Percentiles rank a stretch among this genome's conserved stretches.
Evolutionary conservation across 2,888 invertebrate species (phyloP).

Genomic region (Ametastegia equiseti): DNA sequence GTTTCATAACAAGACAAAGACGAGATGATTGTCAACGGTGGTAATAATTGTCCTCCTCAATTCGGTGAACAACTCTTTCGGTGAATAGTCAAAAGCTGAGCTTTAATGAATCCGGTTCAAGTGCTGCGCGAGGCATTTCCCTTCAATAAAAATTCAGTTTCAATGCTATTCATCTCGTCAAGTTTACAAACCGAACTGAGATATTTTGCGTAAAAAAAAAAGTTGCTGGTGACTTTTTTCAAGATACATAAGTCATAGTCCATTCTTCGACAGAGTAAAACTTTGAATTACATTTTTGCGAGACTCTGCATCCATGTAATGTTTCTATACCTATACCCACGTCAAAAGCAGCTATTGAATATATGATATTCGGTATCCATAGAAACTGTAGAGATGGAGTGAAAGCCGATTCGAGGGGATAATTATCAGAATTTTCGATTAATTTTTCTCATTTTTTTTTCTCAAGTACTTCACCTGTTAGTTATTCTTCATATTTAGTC

Average conservation of each 20-base stretch:
- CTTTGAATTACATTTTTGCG: neutral
- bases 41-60: neutral
- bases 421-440: neutral
- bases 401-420: neutral
- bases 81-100: neutral
- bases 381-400: neutral
- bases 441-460: neutral
- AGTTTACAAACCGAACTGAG: neutral
- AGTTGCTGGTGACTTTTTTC: too few species aligned
- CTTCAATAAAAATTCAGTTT: neutral
- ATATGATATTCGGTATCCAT: neutral
- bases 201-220: neutral
- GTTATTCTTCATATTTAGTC: neutral
- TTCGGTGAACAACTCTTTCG: neutral
- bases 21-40: neutral
- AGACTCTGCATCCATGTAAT: neutral
- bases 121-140: neutral
- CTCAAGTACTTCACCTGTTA: too few species aligned
- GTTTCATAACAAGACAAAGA: neutral
- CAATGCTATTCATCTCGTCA: neutral
- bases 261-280: neutral
- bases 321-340: neutral
- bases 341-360: neutral
- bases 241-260: neutral
- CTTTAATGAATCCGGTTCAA: too few species aligned